Percentiles rank a stretch among this genome's conserved stretches.
Conservation (phyloP, 2,797 vertebrate species). For the Epinephelus awoara region DNA sequence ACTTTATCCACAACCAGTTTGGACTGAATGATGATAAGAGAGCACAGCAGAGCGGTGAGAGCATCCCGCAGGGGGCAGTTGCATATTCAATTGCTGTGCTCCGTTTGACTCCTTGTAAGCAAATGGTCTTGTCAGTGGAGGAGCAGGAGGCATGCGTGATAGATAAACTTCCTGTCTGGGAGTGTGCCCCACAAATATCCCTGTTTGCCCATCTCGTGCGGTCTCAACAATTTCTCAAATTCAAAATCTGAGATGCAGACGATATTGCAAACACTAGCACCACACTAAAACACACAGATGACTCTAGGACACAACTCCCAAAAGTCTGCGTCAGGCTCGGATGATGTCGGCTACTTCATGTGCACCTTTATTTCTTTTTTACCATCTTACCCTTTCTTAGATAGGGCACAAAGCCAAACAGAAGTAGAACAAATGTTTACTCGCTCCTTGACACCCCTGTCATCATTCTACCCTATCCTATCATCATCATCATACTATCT, state of each 20-base stretch:
- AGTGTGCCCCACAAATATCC: slow-evolving; percentile 75
- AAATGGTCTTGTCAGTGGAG: slow-evolving; percentile 74
- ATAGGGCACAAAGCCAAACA: slow-evolving; percentile 66
- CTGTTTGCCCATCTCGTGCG: slow-evolving; percentile 56
- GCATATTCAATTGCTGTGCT: slow-evolving; percentile 76
- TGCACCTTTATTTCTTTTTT: slow-evolving; percentile 49
- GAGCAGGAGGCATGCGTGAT: slow-evolving; percentile 79
- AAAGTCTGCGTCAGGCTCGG: slow-evolving; percentile 18
- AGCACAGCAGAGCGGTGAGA: slow-evolving; percentile 71
- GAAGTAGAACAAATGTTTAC: slow-evolving; percentile 60
- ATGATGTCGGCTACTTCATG: slow-evolving; percentile 12
- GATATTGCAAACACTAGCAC: slow-evolving; percentile 45
- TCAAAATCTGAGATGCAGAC: slow-evolving; percentile 57
- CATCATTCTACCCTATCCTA: background rate
- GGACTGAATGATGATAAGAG: slow-evolving; percentile 82
- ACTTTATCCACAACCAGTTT: slow-evolving; percentile 84
- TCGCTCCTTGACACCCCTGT: slow-evolving; percentile 27
- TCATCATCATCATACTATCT: too few species aligned
- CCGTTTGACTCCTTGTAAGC: slow-evolving; percentile 81
- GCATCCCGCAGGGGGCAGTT: slow-evolving; percentile 69
- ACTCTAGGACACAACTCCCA: slow-evolving; percentile 16
- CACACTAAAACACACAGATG: slow-evolving; percentile 31
- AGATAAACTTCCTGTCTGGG: slow-evolving; percentile 87
- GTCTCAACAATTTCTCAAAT: slow-evolving; percentile 75
- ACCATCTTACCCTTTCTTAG: slow-evolving; percentile 35